Conservation (phyloP, 1,140 invertebrate species). For the Formica exsecta region DNA sequence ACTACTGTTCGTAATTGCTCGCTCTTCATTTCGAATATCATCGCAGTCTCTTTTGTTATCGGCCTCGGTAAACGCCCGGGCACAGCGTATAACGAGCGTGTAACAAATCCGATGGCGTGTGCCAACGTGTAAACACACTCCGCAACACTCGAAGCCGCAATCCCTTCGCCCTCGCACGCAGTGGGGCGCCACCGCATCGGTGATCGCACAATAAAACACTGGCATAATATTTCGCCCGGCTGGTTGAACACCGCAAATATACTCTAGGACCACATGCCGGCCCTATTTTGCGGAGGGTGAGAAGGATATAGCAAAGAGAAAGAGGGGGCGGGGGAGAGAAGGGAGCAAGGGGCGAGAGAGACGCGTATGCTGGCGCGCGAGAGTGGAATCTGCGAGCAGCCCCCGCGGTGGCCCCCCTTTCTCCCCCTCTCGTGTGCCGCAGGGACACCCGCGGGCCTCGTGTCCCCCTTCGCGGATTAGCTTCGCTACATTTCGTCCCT, state of each 20-base stretch:
- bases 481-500: conserved; percentile 85
- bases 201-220: conserved; percentile 84
- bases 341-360: background rate
- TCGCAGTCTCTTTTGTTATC: background rate
- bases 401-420: background rate
- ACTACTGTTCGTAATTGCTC: background rate
- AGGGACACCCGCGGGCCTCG: conserved; percentile 61
- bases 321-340: background rate
- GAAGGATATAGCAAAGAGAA: background rate
- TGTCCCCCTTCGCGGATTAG: conserved; percentile 79
- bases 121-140: conserved; percentile 72
- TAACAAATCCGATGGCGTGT: conserved; percentile 70
- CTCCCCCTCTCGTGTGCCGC: background rate
- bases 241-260: conserved; percentile 81
- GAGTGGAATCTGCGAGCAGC: conserved; percentile 34
- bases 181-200: conserved; percentile 70
- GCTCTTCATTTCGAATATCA: background rate
- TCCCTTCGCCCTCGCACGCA: conserved; percentile 60
- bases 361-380: conserved; percentile 17
- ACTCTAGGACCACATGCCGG: conserved; percentile 72
- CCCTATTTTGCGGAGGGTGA: conserved; percentile 66
- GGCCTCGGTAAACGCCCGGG: conserved; percentile 6
- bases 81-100: conserved; percentile 64
- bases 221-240: conserved; percentile 81
- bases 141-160: conserved; percentile 68